Evolutionary conservation across 2,113 vertebrate genomes (phyloP), one percentile per base, ranked within the genome.

Genomic region (Larimichthys crocea): DNA sequence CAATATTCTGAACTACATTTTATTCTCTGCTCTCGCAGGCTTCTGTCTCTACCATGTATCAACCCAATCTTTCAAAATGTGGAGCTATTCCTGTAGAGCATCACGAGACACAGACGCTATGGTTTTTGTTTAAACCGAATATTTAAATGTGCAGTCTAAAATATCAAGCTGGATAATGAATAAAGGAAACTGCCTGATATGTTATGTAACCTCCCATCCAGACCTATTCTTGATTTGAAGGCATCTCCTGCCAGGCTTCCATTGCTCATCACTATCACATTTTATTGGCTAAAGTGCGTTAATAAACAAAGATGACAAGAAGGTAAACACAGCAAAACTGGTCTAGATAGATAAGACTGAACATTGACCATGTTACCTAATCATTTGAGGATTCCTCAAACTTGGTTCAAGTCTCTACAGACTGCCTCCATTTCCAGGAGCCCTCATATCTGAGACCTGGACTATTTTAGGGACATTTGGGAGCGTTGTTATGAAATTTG

Each of bases 401-500:
- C 46, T 24, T 74, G 52, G 35, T 62, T 12, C 44, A 67, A 5
- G 24, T 73, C 16, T 79, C 40, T 44, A 20, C 4, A 15, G 44
- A 14, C 69, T 71, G 12, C 29, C 70, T 75, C 12, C 11, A n/a
- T 44, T 68, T 49, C 29, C 42, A 50, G 12, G 12, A 57, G 17
- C 12, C 15, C n/a, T 62, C 35, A 76, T 70, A 75, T 86, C 80
- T 56, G 24, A 56, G 70, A 77, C 61, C 74, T 63, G 50, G 1
- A 62, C 44, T 86, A 71, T 86, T 86, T 88, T 40, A 20, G 53
- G 79, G 48, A 56, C n/a, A 22, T 62, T 56, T 72, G 4, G 63
- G 35, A 52, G 26, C n/a, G 20, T 48, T 11, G n/a, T 88, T 79
- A 79, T 78, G 20, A 46, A 70, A 61, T 19, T 35, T 66, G 5